Conservation (phyloP, 92 coral and sea anemone genomes). For the Ricordea florida region DNA sequence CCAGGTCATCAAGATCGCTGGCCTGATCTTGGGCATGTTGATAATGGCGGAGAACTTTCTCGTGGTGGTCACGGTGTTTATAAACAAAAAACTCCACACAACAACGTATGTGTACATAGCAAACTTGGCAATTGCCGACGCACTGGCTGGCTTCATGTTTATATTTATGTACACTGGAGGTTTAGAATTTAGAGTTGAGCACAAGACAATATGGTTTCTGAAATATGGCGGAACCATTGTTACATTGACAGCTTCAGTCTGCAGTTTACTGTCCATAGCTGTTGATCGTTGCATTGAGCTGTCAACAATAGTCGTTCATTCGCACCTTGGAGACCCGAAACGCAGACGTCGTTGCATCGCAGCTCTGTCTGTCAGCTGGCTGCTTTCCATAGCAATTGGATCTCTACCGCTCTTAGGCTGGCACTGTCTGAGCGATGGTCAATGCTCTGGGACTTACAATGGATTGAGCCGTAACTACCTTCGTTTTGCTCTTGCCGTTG, state of each 20-base stretch:
- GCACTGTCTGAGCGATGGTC: neutral
- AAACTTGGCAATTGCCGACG: neutral
- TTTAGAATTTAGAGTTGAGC: neutral
- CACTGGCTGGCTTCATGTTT: neutral
- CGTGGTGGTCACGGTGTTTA: neutral
- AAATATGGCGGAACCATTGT: constrained; percentile 1
- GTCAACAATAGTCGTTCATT: neutral
- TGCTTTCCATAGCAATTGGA: constrained; percentile 1
- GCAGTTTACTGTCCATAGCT: constrained; percentile 1
- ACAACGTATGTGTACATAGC: neutral
- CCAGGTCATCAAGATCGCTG: neutral
- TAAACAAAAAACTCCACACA: constrained; percentile 4
- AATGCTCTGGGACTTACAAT: constrained; percentile 2
- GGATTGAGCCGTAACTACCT: constrained; percentile 15
- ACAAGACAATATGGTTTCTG: constrained; percentile 3
- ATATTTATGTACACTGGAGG: constrained; percentile 15
- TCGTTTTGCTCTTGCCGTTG: neutral
- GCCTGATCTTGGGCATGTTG: neutral
- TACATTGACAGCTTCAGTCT: neutral
- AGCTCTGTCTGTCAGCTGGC: neutral
- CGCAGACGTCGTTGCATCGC: constrained; percentile 3
- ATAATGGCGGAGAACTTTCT: neutral
- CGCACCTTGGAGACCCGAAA: constrained; percentile 6
- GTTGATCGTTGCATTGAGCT: constrained; percentile 3
- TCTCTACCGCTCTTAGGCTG: constrained; percentile 4